These are phyloP conservation scores for Acrossocheilus fasciatus DNA, from an alignment of 2,797 vertebrate species.

Conservation along the genomic window DNA sequence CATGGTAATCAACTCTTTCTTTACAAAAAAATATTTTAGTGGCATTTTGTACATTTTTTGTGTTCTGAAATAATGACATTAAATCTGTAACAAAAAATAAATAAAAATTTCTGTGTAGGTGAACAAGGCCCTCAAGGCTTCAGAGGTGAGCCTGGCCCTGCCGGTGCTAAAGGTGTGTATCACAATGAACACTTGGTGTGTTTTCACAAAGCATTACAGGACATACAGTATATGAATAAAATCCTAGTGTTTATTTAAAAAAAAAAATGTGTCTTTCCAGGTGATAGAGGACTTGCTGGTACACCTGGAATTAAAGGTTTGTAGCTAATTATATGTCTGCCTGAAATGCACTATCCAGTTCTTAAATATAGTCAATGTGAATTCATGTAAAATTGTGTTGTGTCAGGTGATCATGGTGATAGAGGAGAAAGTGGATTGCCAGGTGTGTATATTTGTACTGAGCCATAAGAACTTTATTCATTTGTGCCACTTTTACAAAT, in stretches of 20 bases:
- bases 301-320: slow-evolving; percentile 89
- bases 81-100: not conserved
- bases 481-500: not conserved
- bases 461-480: not conserved
- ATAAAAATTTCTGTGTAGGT: slow-evolving; percentile 69
- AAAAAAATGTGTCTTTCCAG: slow-evolving; percentile 71
- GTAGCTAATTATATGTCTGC: slow-evolving; percentile 40
- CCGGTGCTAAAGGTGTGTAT: slow-evolving; percentile 87
- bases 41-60: not conserved
- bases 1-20: slow-evolving; percentile 35
- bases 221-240: not conserved
- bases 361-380: not conserved
- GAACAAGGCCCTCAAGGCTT: slow-evolving; percentile 87
- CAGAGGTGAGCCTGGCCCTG: slow-evolving; percentile 87
- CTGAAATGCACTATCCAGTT: not conserved
- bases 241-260: not conserved
- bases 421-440: slow-evolving; percentile 86
- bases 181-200: not conserved
- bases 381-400: slow-evolving; percentile 39
- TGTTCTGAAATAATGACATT: slow-evolving; percentile 23
- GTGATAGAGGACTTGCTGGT: slow-evolving; percentile 88
- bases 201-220: not conserved
- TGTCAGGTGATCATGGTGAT: slow-evolving; percentile 90
- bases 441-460: slow-evolving; percentile 79
- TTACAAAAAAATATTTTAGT: not conserved